Base-by-base conservation (phyloP, 2,797 vertebrate genomes). In the Distichodus sexfasciatus region DNA sequence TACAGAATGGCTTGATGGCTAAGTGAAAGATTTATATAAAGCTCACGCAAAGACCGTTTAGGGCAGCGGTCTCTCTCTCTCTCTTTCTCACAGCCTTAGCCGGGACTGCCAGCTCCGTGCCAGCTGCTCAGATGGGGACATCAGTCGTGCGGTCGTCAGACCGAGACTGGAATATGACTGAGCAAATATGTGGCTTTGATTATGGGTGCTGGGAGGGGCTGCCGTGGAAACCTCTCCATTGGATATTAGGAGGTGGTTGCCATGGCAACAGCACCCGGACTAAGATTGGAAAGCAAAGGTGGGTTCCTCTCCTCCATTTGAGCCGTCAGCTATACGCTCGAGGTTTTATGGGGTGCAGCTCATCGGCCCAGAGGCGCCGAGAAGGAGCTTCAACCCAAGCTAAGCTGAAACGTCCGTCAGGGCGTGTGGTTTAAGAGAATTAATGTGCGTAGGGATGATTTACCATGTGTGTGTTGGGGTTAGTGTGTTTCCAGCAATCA, bases 161-260 rank as follows among this genome's bases (percentile, higher is more conserved):
- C 69, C 40, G 41, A 46, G 24, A 24, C 69, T 66, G 72, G 57
- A 60, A 71, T 74, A 71, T 74, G 74, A 68, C 71, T 71, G 64
- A 74, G 35, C 71, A 79, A 76, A 79, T 76, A 76, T 79, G 77
- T 71, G 74, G 36, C 77, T 79, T 66, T 73, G 76, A 71, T 76
- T 53, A 41, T 50, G 67, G 50, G 72, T 68, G 72, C 66, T 53
- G 69, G 61, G 81, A 79, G 43, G 59, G 68, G 53, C 67, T 68
- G 71, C 60, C 70, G 48, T 74, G 59, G 71, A 69, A 76, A 79
- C 47, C 77, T 74, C 72, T 72, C 71, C 31, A 57, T 71, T 54
- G 74, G 67, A 71, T 76, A 76, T 74, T 66, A 65, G 76, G 59
- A 72, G 79, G 74, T 68, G 74, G 79, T 81, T 76, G 76, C 76